Base-by-base conservation (phyloP, 2,113 vertebrate species). In the Paradoxurus hermaphroditus region DNA sequence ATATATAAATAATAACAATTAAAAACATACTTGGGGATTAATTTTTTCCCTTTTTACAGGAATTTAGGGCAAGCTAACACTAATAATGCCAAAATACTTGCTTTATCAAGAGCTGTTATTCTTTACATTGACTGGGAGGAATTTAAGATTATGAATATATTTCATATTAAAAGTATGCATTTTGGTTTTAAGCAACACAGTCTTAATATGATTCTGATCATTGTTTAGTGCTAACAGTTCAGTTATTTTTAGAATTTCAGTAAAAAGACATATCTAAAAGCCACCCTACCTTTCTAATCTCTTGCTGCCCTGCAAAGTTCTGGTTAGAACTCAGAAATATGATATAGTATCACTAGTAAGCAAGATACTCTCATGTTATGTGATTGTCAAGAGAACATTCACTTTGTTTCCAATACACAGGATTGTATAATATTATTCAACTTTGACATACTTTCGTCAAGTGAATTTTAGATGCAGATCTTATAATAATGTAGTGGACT, bases 311-410 rank as follows among this genome's bases (percentile, higher is more conserved):
- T 67, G n/a, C 87, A 93, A 87, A 94, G 11, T 46, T 98, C 81
- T 2, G 56, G 70, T 86, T 87, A 93, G 46, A 98, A 79, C 39
- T 94, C 49, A 83, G 31, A 83, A 94, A 29, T 78, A 94, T 96
- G 53, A 59, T 84, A 79, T 5, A 78, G 10, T 84, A 82, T 79
- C 59, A 77, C 9, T 29, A 91, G 36, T 34, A 96, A 97, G 13
- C 7, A 96, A 70, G 86, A 70, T 0, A 67, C 21, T 41, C 31
- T 34, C 91, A 89, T 11, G 95, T 12, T 82, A 29, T 95, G 63
- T 73, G 19, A 90, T 34, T 83, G 3, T 88, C 41, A 91, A 31
- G n/a, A 97, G 59, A 77, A 31, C 10, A 79, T 92, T 95, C 10
- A 16, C 10, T 93, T 87, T n/a, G 21, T 90, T 53, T 94, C 72